Conservation (phyloP, 2,113 vertebrate species). For the Fregata magnificens region DNA sequence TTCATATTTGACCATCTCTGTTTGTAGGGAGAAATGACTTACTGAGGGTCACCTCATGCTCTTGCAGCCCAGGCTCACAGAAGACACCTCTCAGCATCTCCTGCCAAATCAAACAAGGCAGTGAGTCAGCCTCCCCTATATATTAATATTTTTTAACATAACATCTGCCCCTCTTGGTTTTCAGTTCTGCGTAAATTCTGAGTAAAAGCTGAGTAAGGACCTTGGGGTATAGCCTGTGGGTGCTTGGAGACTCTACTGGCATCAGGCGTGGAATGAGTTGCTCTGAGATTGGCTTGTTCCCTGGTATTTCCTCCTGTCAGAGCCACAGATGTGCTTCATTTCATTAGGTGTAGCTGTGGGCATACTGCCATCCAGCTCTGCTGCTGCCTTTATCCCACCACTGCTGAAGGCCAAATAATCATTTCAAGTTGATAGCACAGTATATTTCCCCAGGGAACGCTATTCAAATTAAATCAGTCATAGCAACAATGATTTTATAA, state of each 20-base stretch:
- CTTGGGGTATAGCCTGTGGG: neutral
- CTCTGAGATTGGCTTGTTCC: neutral
- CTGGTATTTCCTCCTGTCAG: slow-evolving; percentile 44
- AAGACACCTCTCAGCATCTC: neutral
- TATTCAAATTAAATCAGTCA: slow-evolving; percentile 70
- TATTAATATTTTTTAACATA: neutral
- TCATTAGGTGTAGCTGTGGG: slow-evolving; percentile 70
- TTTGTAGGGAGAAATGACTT: neutral
- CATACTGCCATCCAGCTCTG: slow-evolving; percentile 25
- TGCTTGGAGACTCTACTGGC: neutral
- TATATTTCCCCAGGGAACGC: slow-evolving; percentile 50
- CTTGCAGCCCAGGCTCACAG: neutral
- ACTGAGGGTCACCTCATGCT: neutral
- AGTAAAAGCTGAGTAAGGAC: neutral
- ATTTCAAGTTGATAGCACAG: slow-evolving; percentile 66
- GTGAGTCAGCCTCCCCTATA: neutral
- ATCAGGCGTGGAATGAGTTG: neutral
- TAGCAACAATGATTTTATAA: slow-evolving; percentile 63
- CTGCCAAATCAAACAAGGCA: neutral
- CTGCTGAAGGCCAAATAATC: slow-evolving; percentile 72
- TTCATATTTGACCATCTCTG: neutral
- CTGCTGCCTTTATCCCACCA: slow-evolving; percentile 49
- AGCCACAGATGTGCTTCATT: slow-evolving; percentile 63
- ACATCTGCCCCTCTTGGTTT: neutral
- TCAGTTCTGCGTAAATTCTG: neutral